Conservation (phyloP, 2,797 vertebrate genomes). For the Macroramphosus scolopax region DNA sequence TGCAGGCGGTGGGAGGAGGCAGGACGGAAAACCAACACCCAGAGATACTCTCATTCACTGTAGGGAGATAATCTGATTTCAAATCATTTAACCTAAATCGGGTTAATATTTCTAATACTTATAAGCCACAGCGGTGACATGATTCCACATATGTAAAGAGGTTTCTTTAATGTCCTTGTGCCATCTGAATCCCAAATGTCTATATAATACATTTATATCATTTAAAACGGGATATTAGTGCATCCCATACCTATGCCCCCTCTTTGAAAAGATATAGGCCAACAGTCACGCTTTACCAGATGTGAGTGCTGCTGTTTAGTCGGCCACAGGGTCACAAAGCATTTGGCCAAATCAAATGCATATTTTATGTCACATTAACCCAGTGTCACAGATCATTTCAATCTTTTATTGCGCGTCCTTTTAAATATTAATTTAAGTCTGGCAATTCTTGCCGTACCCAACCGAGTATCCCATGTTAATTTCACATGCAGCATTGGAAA, state of each 20-base stretch:
- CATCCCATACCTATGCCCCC: neutral
- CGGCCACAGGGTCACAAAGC: constrained; percentile 29
- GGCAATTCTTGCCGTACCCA: constrained; percentile 3
- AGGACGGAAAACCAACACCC: constrained; percentile 18
- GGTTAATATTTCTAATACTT: neutral
- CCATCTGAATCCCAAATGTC: too few relatives aligned
- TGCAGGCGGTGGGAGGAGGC: constrained; percentile 4
- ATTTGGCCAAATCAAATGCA: constrained; percentile 27
- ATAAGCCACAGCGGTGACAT: neutral
- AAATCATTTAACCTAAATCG: neutral
- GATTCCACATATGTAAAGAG: too few relatives aligned
- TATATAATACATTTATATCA: too few relatives aligned
- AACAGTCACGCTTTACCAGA: too few relatives aligned
- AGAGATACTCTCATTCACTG: constrained; percentile 18
- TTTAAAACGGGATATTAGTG: too few relatives aligned
- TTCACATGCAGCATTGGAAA: too few relatives aligned
- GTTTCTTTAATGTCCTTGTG: neutral
- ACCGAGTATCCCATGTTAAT: neutral
- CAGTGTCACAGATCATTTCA: constrained; percentile 28
- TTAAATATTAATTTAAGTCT: constrained; percentile 30
- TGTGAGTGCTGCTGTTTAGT: constrained; percentile 2
- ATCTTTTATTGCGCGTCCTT: constrained; percentile 32
- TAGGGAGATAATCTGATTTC: neutral
- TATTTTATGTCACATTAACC: constrained; percentile 37
- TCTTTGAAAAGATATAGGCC: neutral